phyloP scores from a whole-genome alignment of 2,113 vertebrate genomes.

The Tetraodon nigroviridis region DNA sequence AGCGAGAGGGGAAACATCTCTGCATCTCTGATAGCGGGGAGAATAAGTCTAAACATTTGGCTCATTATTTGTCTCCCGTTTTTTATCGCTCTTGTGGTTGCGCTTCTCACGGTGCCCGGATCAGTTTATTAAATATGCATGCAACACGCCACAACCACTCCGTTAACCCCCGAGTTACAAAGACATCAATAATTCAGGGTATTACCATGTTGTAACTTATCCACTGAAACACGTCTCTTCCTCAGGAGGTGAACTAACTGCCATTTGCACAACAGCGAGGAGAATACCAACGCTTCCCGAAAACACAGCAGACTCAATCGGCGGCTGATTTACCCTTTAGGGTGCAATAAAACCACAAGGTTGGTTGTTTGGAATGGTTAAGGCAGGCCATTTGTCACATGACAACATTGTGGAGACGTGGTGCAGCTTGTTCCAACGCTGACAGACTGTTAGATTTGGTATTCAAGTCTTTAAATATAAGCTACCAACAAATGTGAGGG shows the following conservation, averaged over 20 bases:
- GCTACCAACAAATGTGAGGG: conserved; percentile 32
- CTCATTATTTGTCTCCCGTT: conserved; percentile 19
- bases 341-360: conserved; percentile 28
- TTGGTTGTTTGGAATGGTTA: conserved; percentile 23
- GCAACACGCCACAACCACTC: conserved; percentile 54
- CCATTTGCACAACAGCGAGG: conserved; percentile 43
- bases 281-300: conserved; percentile 43
- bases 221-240: conserved; percentile 38
- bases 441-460: conserved; percentile 12
- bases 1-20: conserved; percentile 19
- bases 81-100: conserved; percentile 16
- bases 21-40: conserved; percentile 21
- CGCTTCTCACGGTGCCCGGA: conserved; percentile 30
- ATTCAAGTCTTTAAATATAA: conserved; percentile 22
- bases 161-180: conserved; percentile 54
- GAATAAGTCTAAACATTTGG: conserved; percentile 18
- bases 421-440: conserved; percentile 7
- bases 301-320: conserved; percentile 12
- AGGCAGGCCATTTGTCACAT: conserved; percentile 6
- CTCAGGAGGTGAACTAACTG: conserved; percentile 48
- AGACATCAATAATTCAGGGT: conserved; percentile 75
- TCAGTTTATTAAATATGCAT: conserved; percentile 68
- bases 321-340: conserved; percentile 23
- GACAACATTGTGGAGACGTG: conserved; percentile 6
- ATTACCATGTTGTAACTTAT: conserved; percentile 48